Base-by-base conservation (phyloP, 2,888 invertebrate genomes). In the Limnephilus auricula region DNA sequence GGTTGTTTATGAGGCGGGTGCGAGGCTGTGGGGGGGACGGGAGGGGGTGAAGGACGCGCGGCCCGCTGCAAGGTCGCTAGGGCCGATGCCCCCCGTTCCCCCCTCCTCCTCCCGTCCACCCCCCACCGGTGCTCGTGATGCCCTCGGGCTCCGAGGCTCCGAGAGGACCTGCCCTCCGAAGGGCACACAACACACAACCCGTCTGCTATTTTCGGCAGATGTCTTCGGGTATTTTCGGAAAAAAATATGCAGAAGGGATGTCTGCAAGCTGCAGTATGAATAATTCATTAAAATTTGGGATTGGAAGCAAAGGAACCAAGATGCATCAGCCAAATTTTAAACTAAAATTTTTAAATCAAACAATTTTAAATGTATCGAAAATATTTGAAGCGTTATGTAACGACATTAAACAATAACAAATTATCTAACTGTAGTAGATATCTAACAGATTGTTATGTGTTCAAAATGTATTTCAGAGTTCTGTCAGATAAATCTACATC, bases 21-120 rank as follows among this genome's bases (percentile, higher is more conserved):
- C 65, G 85, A 32, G 34, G 34, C 18, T 0, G 15, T 1, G 83
- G 34, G 40, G 86, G 45, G 45, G 18, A 30, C 86, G 79, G 79
- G 89, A 50, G 90, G 80, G 90, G 90, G 89, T 79, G 90, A 92
- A 92, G 92, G 92, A 92, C 92, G 92, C 87, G 82, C 40, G 65
- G 90, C 34, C 90, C 79, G 89, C 79, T 80, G 89, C 92, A 92
- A 92, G 92, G 92, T 92, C 92, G 92, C 90, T 40, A 85, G 89
- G 92, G 92, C 89, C 92, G 91, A 90, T 91, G 92, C 86, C 92
- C 86, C 91, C 88, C 89, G 50, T n/a, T 65, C 65, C 34, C 25
- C 83, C 88, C 90, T 65, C 90, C 87, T 82, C 45, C 86, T n/a
- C 78, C 90, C 45, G 31, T 45, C 32, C 79, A 37, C n/a, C 32